Evolutionary conservation across 1,140 invertebrate species (phyloP).

Genomic region (Fopius arisanus): DNA sequence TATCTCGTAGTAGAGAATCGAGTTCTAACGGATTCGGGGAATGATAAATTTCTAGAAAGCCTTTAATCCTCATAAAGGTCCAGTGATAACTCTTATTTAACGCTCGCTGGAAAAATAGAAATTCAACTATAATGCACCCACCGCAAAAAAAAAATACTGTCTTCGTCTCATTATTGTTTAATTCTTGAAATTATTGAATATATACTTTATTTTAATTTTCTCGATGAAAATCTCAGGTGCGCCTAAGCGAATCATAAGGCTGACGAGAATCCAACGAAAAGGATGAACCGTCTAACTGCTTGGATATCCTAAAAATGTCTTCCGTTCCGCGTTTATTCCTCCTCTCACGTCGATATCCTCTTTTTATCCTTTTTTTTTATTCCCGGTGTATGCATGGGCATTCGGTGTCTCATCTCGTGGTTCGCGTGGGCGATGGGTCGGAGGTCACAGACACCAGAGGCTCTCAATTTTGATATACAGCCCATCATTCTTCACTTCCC

Average conservation of each 20-base stretch:
- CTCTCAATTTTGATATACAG: constrained; percentile 10
- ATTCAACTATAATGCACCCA: too few relatives aligned
- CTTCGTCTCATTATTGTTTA: too few relatives aligned
- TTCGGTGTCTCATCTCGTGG: neutral
- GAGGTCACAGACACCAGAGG: constrained; percentile 8
- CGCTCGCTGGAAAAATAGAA: too few relatives aligned
- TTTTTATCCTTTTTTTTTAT: neutral
- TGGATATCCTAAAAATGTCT: neutral
- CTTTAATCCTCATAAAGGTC: neutral
- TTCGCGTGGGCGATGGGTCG: constrained; percentile 4
- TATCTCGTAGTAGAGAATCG: neutral
- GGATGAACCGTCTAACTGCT: neutral
- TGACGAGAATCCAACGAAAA: too few relatives aligned
- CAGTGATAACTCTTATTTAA: too few relatives aligned
- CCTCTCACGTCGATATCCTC: neutral
- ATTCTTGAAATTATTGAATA: too few relatives aligned
- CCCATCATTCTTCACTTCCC: neutral
- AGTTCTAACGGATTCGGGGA: constrained; percentile 7
- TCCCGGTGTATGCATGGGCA: neutral
- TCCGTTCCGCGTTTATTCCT: neutral
- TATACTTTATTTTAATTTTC: too few relatives aligned
- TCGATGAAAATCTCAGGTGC: too few relatives aligned
- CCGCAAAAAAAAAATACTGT: too few relatives aligned
- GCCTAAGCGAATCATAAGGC: too few relatives aligned
- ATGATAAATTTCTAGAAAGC: constrained; percentile 30